Base-by-base conservation (phyloP, 2,113 vertebrate genomes). In the Cygnus atratus region DNA sequence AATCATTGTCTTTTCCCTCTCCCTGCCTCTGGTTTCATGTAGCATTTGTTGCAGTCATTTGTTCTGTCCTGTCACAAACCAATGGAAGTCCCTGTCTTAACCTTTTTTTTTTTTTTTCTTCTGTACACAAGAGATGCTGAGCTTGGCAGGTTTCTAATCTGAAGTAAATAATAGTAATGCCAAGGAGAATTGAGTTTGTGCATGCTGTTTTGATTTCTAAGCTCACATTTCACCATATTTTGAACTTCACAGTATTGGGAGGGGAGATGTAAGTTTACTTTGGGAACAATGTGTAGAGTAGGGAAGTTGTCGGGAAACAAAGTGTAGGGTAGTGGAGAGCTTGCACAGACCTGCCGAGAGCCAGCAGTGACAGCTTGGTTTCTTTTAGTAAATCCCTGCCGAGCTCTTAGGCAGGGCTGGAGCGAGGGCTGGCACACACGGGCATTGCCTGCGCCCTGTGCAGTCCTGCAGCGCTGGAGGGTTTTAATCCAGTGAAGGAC, bases 361-460 rank as follows among this genome's bases (percentile, higher is more conserved):
- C 25, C 72, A 35, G 33, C 22, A 19, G 19, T 10, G 50, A 25
- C 41, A 57, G 24, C 2, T 11, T 37, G 65, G 6, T 18, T 74
- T 87, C 43, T 66, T 31, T n/a, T 35, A 4, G 26, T 35, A 70
- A 57, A n/a, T 70, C 41, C 50, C 33, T 52, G 35, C 52, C 3
- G 18, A 48, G 18, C 31, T 70, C 13, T 79, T 0, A 4, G 87
- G 31, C 58, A 83, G 72, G 68, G 46, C 44, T 81, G 61, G 13
- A 3, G 0, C n/a, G 16, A 52, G 71, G 58, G 26, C 8, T 77
- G 29, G 25, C 7, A 0, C 21, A 7, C 8, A 1, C 22, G 39
- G 57, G 28, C 4, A 3, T 43, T 43, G 24, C n/a, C 43, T 55
- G n/a, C 2, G 3, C 44, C 11, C 8, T 13, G 11, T 24, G 54